Percentiles rank a stretch among this genome's conserved stretches.
Evolutionary conservation across 2,797 vertebrate genomes (phyloP).

Genomic region (Pteronotus mesoamericanus): DNA sequence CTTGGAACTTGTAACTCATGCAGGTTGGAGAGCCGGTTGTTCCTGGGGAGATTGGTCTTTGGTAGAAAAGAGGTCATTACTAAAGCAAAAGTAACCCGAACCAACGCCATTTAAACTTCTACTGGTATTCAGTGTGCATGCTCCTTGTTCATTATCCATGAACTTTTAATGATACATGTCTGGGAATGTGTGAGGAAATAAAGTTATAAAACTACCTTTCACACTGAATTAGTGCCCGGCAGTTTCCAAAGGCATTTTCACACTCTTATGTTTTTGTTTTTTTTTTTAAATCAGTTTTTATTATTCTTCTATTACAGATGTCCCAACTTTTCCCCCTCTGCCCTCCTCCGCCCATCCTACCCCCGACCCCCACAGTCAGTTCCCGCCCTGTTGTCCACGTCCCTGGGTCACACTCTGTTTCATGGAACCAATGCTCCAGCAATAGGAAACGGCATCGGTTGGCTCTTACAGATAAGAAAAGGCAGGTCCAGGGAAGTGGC

Average conservation of each 20-base stretch:
- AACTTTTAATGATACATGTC: background rate
- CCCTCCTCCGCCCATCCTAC: too few species aligned
- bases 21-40: background rate
- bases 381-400: too few species aligned
- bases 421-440: background rate
- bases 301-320: too few species aligned
- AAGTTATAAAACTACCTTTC: background rate
- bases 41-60: background rate
- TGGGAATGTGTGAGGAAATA: background rate
- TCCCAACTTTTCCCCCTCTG: too few species aligned
- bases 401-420: background rate
- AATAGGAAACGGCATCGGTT: background rate
- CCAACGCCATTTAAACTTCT: background rate
- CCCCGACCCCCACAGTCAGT: too few species aligned
- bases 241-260: constrained; percentile 17
- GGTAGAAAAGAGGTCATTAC: background rate
- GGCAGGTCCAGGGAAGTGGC: background rate
- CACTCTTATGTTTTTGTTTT: background rate
- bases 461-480: background rate
- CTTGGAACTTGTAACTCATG: background rate
- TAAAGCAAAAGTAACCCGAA: background rate
- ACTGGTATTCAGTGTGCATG: background rate
- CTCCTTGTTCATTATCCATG: background rate
- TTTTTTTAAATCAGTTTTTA: too few species aligned
- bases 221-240: background rate